Conservation (phyloP, 2,888 invertebrate genomes). For the Drosophila ustulata region DNA sequence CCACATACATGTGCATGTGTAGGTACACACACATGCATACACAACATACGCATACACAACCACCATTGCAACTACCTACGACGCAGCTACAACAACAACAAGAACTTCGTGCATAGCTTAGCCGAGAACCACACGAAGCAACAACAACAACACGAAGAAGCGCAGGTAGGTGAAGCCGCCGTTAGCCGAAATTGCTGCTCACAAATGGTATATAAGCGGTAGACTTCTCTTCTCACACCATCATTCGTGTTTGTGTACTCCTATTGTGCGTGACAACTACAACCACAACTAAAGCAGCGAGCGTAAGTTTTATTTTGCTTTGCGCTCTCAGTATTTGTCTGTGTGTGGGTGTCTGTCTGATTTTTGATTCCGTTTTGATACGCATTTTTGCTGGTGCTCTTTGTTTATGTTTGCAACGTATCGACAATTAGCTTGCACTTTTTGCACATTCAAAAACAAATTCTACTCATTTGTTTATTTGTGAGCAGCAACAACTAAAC, state of each 20-base stretch:
- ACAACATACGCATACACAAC: slow-evolving; percentile 44
- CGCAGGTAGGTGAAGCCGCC: slow-evolving; percentile 71
- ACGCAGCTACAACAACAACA: slow-evolving; percentile 21
- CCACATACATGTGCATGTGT: slow-evolving; percentile 29
- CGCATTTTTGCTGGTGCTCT: slow-evolving; percentile 42
- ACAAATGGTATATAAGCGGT: slow-evolving; percentile 47
- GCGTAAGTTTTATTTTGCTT: slow-evolving; percentile 21
- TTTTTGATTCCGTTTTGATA: slow-evolving; percentile 40
- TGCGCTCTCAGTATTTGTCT: slow-evolving; percentile 4
- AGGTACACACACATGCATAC: slow-evolving; percentile 38
- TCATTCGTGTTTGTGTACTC: slow-evolving; percentile 35
- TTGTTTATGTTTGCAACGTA: slow-evolving; percentile 67
- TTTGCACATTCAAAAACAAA: slow-evolving; percentile 34
- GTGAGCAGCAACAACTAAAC: slow-evolving; percentile 24
- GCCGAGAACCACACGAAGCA: slow-evolving; percentile 19
- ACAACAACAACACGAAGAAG: slow-evolving; percentile 43
- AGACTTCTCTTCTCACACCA: slow-evolving; percentile 21
- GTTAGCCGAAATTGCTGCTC: slow-evolving; percentile 8
- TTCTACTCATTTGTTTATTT: slow-evolving; percentile 74
- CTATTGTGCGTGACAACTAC: slow-evolving; percentile 23
- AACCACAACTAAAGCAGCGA: slow-evolving; percentile 1
- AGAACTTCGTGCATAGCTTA: slow-evolving; percentile 30
- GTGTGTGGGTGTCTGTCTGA: slow-evolving; percentile 42
- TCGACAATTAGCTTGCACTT: slow-evolving; percentile 60
- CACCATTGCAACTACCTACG: slow-evolving; percentile 23